Conservation (phyloP, 30 jellyfish, hydroid and myxozoan genomes). For the Haliclystus octoradiatus region DNA sequence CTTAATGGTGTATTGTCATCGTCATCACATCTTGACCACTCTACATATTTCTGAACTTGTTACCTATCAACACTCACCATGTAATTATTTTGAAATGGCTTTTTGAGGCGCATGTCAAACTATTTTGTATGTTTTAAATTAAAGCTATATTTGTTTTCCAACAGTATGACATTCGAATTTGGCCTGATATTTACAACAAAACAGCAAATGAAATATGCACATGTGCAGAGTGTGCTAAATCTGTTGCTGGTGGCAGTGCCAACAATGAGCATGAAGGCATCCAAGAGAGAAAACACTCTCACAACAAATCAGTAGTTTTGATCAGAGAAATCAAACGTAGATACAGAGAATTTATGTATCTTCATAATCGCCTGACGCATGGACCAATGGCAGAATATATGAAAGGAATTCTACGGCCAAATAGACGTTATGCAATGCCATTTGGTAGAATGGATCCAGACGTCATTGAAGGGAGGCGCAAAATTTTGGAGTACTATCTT, state of each 20-base stretch:
- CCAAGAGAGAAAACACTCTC: conserved; percentile 4
- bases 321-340: conserved; percentile 82
- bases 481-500: conserved; percentile 68
- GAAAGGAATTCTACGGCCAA: conserved; percentile 86
- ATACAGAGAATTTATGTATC: conserved; percentile 80
- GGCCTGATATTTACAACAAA: conserved; percentile 93
- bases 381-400: conserved; percentile 66
- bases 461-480: conserved; percentile 91
- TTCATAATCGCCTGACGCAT: conserved; percentile 85
- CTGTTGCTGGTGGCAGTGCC: no score
- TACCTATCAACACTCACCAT: no score
- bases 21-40: no score
- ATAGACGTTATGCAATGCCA: conserved; percentile 92
- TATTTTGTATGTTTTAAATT: no score
- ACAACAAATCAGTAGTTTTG: conserved; percentile 49
- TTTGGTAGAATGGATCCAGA: conserved; percentile 98
- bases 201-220: no score
- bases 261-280: no score
- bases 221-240: no score
- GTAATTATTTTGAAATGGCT: no score
- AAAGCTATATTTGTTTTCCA: neutral
- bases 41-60: no score
- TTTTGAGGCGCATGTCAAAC: no score
- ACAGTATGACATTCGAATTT: conserved; percentile 85
- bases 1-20: no score